Percentiles rank a stretch among this genome's conserved stretches.
Evolutionary conservation across 2,888 invertebrate genomes (phyloP).

Genomic region (Cryptophagus acutangulus): DNA sequence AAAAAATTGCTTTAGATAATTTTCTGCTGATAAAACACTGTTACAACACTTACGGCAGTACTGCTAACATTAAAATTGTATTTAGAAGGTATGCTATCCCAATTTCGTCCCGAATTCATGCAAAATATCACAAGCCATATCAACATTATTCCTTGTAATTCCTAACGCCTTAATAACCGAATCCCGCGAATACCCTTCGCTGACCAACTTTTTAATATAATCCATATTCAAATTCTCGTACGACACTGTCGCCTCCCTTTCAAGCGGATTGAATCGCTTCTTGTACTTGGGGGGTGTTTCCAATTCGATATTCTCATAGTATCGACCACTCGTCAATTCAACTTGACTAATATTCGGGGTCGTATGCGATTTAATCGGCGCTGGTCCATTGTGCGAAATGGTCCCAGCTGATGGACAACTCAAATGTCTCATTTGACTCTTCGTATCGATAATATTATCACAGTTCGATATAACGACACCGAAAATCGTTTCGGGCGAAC

Average conservation of each 20-base stretch:
- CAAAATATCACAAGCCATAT: slow-evolving; percentile 82
- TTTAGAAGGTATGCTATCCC: slow-evolving; percentile 30
- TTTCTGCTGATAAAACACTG: no score
- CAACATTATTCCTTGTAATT: slow-evolving; percentile 88
- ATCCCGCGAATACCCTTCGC: slow-evolving; percentile 86
- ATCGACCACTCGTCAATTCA: slow-evolving; percentile 12
- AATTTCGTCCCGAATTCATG: slow-evolving; percentile 39
- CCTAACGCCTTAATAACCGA: slow-evolving; percentile 87
- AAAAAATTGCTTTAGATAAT: no score
- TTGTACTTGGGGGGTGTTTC: slow-evolving; percentile 37
- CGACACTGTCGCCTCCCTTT: slow-evolving; percentile 48
- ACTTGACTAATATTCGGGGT: slow-evolving; percentile 53
- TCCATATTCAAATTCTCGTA: slow-evolving; percentile 90
- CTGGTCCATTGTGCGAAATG: slow-evolving; percentile 22
- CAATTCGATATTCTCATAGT: slow-evolving; percentile 37
- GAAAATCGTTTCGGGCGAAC: slow-evolving; percentile 68
- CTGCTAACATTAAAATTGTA: not conserved
- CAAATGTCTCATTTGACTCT: slow-evolving; percentile 39
- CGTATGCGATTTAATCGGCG: slow-evolving; percentile 55
- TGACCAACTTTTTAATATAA: slow-evolving; percentile 81
- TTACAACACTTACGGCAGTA: slow-evolving; percentile 1
- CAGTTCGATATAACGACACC: slow-evolving; percentile 66
- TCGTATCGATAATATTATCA: slow-evolving; percentile 38
- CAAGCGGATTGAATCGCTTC: slow-evolving; percentile 41
- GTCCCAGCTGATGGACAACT: slow-evolving; percentile 39